phyloP scores from a whole-genome alignment of 2,797 vertebrate species.

The Clarias fuscus region DNA sequence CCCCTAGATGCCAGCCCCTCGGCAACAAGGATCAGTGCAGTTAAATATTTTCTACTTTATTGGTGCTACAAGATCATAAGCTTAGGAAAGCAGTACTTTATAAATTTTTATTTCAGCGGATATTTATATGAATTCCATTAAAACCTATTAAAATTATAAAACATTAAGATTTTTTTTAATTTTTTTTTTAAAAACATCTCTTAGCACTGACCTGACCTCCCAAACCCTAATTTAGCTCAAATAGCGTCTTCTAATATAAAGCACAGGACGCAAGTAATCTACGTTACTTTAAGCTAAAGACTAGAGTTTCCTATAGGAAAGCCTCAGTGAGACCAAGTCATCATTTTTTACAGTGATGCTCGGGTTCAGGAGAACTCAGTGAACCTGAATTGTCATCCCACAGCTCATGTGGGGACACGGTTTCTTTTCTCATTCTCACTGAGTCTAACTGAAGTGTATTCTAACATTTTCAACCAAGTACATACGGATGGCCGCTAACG shows the following conservation, averaged over 20 bases:
- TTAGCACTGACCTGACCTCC: neutral
- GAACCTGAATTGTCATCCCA: conserved; percentile 29
- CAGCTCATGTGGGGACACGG: conserved; percentile 14
- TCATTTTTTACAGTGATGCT: conserved; percentile 9
- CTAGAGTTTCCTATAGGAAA: neutral
- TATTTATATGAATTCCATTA: neutral
- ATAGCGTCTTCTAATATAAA: neutral
- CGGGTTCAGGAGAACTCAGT: conserved; percentile 34
- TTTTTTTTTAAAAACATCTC: neutral
- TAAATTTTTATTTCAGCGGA: neutral
- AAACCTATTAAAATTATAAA: neutral
- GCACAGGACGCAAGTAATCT: neutral
- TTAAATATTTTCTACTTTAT: neutral
- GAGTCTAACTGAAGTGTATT: neutral
- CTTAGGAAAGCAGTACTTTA: too few relatives aligned
- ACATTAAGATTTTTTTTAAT: neutral
- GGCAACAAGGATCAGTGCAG: neutral
- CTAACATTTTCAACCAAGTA: neutral
- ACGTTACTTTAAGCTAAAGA: neutral
- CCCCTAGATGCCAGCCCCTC: too few relatives aligned
- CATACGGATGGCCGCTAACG: neutral
- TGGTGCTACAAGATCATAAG: neutral
- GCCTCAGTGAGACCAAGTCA: neutral
- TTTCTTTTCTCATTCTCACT: neutral
- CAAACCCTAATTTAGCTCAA: neutral